phyloP scores from a whole-genome alignment of 1,140 invertebrate genomes.

The Drosophila punjabiensis region DNA sequence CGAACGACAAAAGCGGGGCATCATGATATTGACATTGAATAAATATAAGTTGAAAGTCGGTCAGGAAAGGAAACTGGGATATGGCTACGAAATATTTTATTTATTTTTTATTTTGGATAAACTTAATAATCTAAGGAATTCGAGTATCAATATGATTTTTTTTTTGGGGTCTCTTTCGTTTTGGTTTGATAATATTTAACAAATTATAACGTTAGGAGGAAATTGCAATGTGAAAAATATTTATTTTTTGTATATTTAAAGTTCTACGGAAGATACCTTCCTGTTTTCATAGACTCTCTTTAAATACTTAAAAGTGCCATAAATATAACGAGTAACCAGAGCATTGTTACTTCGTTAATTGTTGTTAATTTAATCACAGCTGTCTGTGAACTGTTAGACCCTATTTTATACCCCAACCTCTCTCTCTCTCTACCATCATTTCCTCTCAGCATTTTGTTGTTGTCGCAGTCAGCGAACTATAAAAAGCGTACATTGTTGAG shows the following conservation, averaged over 20 bases:
- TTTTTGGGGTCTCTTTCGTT: too few species aligned
- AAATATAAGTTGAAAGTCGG: neutral
- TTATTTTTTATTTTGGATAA: too few species aligned
- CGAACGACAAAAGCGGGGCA: constrained; percentile 8
- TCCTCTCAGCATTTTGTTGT: constrained; percentile 40
- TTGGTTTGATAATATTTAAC: neutral
- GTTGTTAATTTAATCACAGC: constrained; percentile 25
- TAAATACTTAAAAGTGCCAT: constrained; percentile 4
- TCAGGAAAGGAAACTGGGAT: neutral
- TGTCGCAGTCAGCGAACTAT: constrained; percentile 70
- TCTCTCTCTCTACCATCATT: constrained; percentile 5
- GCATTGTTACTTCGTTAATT: constrained; percentile 37
- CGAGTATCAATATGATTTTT: neutral
- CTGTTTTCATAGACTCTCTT: neutral
- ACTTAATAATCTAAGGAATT: neutral
- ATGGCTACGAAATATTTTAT: neutral
- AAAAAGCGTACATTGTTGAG: constrained; percentile 67
- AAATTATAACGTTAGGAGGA: neutral
- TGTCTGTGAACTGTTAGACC: constrained; percentile 29
- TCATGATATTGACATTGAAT: constrained; percentile 46
- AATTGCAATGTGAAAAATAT: neutral
- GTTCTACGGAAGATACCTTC: too few species aligned
- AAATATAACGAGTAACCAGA: constrained; percentile 19
- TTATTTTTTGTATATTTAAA: neutral
- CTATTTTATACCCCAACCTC: constrained; percentile 1